Percentiles rank a stretch among this genome's conserved stretches.
Conservation (phyloP, 2,888 invertebrate genomes). For the Cremastinae sp. region DNA sequence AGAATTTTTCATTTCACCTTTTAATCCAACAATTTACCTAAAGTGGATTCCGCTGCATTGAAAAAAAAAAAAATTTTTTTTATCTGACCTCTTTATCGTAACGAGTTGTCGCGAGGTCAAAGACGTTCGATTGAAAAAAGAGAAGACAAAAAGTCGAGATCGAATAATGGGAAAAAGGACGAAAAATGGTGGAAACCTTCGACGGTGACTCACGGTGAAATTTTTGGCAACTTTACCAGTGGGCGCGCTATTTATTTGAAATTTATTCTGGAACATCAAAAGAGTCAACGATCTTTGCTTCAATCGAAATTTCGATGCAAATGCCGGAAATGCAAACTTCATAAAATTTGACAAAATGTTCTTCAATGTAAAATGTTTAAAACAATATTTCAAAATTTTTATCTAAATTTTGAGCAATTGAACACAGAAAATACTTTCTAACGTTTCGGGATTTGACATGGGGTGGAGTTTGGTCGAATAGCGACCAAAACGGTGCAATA, state of each 20-base stretch:
- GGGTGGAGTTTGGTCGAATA: too few species aligned
- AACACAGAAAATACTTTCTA: too few species aligned
- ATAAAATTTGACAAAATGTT: too few species aligned
- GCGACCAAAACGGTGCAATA: too few species aligned
- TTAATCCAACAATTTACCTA: too few species aligned
- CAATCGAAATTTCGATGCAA: too few species aligned
- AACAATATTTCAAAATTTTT: too few species aligned
- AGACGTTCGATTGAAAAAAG: slow-evolving; percentile 46
- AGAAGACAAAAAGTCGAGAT: not conserved
- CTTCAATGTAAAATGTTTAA: too few species aligned
- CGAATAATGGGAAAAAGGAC: not conserved
- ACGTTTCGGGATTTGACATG: too few species aligned
- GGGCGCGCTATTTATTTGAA: not conserved
- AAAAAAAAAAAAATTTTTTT: slow-evolving; percentile 36
- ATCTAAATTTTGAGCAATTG: too few species aligned
- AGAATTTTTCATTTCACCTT: too few species aligned
- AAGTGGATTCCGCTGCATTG: not conserved
- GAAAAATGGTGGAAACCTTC: not conserved
- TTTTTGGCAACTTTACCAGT: not conserved
- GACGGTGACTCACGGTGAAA: not conserved
- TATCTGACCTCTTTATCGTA: slow-evolving; percentile 55
- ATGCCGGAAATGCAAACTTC: too few species aligned
- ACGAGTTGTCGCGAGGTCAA: slow-evolving; percentile 47
- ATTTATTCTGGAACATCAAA: not conserved
- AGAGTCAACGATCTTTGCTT: not conserved